Base-by-base conservation (phyloP, 1,140 invertebrate genomes). In the Papilio machaon region DNA sequence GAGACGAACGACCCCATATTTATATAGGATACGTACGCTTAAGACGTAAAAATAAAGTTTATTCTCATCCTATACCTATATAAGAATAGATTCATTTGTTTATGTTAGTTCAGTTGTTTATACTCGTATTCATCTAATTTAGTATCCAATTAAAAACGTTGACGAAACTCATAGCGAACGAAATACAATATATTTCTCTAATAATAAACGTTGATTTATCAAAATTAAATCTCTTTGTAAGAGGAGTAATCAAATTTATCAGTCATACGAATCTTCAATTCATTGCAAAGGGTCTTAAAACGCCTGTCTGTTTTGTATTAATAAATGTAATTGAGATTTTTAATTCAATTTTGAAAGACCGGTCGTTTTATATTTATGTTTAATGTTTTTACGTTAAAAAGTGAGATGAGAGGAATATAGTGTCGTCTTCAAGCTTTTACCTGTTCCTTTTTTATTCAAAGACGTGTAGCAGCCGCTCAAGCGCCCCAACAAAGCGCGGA, bases 211-310 rank as follows among this genome's bases (percentile, higher is more conserved):
- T 90, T 92, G 91, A 94, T 93, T 91, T 93, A 93, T 93, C 91
- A 92, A 91, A 94, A 93, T 93, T 88, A 92, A 94, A 94, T 94
- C 91, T 92, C 91, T 92, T 93, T 94, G 92, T 93, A 80, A 87
- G 85, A 85, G 82, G 81, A 88, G 87, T 94, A 94, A 94, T 94
- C 90, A 93, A 93, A 92, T 93, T 94, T 94, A 94, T 94, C 92
- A 89, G 85, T 90, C 87, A 91, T 93, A 91, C 89, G 87, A 91
- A 94, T 94, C 91, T 93, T 84, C 86, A 86, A 87, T 90, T 89
- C 81, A 88, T 90, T 91, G 89, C 81, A 90, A 91, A 90, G 92
- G 91, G 91, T 87, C 88, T 87, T 87, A 86, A 88, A 88, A 86
- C 85, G 77, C 17, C 77, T 81, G 80, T 84, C 84, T 89, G 80